Conservation (phyloP, 1,140 invertebrate species). For the Lepidurus apus region DNA sequence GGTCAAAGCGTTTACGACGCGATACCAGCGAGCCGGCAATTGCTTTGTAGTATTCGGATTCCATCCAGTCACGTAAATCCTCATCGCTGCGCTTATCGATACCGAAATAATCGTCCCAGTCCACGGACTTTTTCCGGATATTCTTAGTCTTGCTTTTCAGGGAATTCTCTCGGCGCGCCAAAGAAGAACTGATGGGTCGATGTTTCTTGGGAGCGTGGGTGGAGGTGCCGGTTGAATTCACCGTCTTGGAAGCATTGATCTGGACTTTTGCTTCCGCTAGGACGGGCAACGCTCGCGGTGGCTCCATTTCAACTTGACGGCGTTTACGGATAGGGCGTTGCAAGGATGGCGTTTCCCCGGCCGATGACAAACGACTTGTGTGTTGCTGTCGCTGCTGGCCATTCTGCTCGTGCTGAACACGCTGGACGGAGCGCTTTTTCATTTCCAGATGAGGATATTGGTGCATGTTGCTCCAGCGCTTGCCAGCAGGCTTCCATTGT, state of each 20-base stretch:
- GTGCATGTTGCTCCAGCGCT: not conserved
- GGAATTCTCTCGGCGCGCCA: not conserved
- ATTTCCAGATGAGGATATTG: not conserved
- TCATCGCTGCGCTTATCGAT: constrained; percentile 31
- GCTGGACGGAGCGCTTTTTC: not conserved
- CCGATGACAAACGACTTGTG: not conserved
- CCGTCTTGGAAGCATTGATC: constrained; percentile 2
- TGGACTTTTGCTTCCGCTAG: not conserved
- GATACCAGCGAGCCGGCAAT: constrained; percentile 31
- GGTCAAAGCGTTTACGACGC: constrained; percentile 2
- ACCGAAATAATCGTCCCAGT: constrained; percentile 34
- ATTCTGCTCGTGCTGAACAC: not conserved
- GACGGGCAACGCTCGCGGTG: not conserved
- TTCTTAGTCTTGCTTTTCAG: not conserved
- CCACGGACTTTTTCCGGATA: constrained; percentile 33
- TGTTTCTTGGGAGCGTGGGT: not conserved
- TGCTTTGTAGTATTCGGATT: constrained; percentile 32
- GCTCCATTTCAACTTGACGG: not conserved
- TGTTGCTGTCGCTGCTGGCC: not conserved
- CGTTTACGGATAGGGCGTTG: not conserved
- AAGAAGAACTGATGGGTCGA: not conserved
- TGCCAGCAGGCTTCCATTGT: not conserved
- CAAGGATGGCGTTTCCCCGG: not conserved
- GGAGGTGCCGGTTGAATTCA: not conserved
- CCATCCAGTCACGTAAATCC: constrained; percentile 27